Evolutionary conservation across 2,888 invertebrate genomes (phyloP).

Genomic region (Agonopterix heracliana): DNA sequence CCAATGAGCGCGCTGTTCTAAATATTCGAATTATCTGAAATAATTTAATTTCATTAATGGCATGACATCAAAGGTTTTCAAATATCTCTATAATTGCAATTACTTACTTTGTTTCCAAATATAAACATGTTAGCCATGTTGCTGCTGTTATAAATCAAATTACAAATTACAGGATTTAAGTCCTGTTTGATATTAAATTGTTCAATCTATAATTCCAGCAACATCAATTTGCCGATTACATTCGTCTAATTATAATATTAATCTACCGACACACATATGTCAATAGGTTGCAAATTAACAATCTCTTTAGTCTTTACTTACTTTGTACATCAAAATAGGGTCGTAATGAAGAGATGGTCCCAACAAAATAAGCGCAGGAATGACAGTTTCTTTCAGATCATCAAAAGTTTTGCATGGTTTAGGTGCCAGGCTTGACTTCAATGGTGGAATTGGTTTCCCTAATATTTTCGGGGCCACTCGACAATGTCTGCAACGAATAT

Average conservation of each 20-base stretch:
- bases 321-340: constrained; percentile 93
- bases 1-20: constrained; percentile 46
- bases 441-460: constrained; percentile 70
- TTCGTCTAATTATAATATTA: too few species aligned
- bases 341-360: constrained; percentile 93
- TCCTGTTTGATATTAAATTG: too few species aligned
- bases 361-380: constrained; percentile 90
- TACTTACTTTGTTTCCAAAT: not conserved
- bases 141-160: too few species aligned
- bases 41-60: not conserved
- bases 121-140: too few species aligned
- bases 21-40: constrained; percentile 63
- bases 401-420: constrained; percentile 80
- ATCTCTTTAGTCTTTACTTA: constrained; percentile 25
- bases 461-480: constrained; percentile 83
- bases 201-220: too few species aligned
- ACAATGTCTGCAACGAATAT: constrained; percentile 78
- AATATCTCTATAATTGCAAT: not conserved
- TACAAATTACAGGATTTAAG: too few species aligned
- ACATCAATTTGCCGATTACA: too few species aligned
- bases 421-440: constrained; percentile 78
- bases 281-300: too few species aligned
- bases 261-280: too few species aligned
- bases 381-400: constrained; percentile 83
- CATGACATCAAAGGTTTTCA: not conserved